Percentiles rank a stretch among this genome's conserved stretches.
These are phyloP conservation scores for Gymnocheta viridis DNA, from an alignment of 2,888 invertebrate species.

Conservation along the genomic window DNA sequence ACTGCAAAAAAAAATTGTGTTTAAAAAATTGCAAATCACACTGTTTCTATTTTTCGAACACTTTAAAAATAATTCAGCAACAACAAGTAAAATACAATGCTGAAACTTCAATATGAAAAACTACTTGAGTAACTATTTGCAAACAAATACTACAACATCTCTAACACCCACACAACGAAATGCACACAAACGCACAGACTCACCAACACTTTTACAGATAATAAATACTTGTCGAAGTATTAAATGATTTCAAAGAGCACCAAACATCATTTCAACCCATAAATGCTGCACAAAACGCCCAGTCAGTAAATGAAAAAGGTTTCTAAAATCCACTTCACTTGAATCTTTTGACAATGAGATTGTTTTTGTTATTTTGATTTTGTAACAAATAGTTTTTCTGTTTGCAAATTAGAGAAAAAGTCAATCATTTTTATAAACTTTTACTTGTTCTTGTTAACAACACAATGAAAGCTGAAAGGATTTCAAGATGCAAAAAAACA, in stretches of 20 bases:
- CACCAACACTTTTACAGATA: background rate
- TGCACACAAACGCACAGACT: background rate
- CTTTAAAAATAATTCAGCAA: constrained; percentile 41
- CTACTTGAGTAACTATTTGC: constrained; percentile 17
- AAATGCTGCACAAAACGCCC: background rate
- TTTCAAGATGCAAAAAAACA: background rate
- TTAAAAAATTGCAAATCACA: background rate
- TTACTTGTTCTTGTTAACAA: background rate
- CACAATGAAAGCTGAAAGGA: background rate
- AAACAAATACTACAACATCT: background rate
- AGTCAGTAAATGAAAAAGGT: background rate
- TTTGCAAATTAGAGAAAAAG: constrained; percentile 36
- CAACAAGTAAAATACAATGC: background rate
- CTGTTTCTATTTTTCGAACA: background rate
- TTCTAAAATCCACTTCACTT: background rate
- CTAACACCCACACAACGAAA: background rate
- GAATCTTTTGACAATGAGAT: background rate
- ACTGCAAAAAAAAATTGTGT: background rate
- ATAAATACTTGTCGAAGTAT: background rate
- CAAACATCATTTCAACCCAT: background rate
- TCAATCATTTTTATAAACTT: constrained; percentile 19
- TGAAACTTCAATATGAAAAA: constrained; percentile 26
- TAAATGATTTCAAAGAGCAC: background rate
- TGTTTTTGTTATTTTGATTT: background rate
- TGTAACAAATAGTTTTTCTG: constrained; percentile 28